Evolutionary conservation across 2,888 invertebrate species (phyloP).

Genomic region (Dryobotodes eremita): DNA sequence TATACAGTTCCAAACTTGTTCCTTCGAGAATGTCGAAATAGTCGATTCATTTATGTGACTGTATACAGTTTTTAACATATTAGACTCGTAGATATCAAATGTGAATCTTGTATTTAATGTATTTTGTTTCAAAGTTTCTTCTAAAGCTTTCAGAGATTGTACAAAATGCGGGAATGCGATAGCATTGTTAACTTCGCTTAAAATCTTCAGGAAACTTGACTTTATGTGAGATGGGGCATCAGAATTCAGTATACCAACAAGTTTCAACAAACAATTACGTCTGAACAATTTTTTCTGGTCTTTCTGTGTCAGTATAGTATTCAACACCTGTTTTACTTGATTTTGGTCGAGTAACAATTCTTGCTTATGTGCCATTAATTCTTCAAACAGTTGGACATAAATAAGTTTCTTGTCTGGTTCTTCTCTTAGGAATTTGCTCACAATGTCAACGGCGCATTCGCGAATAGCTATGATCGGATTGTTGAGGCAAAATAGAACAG

Average conservation of each 20-base stretch:
- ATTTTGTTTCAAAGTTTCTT: slow-evolving; percentile 75
- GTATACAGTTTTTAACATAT: slow-evolving; percentile 89
- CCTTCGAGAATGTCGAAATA: slow-evolving; percentile 81
- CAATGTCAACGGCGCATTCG: slow-evolving; percentile 88
- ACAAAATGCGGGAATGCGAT: slow-evolving; percentile 84
- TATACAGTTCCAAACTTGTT: slow-evolving; percentile 91
- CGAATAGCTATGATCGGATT: slow-evolving; percentile 90
- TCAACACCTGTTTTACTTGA: slow-evolving; percentile 92
- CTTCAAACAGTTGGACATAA: slow-evolving; percentile 86
- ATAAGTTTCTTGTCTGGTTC: slow-evolving; percentile 79
- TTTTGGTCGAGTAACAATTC: slow-evolving; percentile 93
- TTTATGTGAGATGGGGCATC: slow-evolving; percentile 86
- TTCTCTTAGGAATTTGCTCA: slow-evolving; percentile 81
- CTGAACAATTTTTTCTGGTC: slow-evolving; percentile 85
- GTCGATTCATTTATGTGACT: slow-evolving; percentile 90
- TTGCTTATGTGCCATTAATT: slow-evolving; percentile 86
- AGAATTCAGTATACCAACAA: slow-evolving; percentile 80
- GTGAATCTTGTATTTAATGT: slow-evolving; percentile 73
- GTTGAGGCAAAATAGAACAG: slow-evolving; percentile 90
- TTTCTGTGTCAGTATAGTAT: slow-evolving; percentile 91
- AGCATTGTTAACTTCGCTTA: slow-evolving; percentile 86
- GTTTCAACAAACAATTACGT: slow-evolving; percentile 81
- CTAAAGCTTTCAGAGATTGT: slow-evolving; percentile 75
- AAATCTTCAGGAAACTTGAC: slow-evolving; percentile 85
- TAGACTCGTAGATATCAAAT: slow-evolving; percentile 89